phyloP scores from a whole-genome alignment of 1,140 invertebrate species.

The Aphelenchoides fujianensis region DNA sequence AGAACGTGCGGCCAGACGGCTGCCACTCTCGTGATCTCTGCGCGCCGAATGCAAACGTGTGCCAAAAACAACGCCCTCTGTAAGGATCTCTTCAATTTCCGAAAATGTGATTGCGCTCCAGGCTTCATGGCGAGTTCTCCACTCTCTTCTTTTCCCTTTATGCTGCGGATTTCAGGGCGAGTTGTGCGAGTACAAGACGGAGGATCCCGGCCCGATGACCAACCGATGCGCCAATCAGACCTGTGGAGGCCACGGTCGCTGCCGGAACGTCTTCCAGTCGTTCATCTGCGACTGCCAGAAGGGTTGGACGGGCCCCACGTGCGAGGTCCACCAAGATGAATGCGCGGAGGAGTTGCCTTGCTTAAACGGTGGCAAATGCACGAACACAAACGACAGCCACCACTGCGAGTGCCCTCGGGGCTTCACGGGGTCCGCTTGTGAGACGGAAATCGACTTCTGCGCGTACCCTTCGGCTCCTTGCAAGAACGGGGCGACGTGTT shows the following conservation, averaged over 20 bases:
- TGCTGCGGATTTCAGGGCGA: not conserved
- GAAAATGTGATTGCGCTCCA: constrained; percentile 41
- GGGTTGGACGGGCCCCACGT: constrained; percentile 46
- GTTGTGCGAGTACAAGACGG: constrained; percentile 13
- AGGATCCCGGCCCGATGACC: not conserved
- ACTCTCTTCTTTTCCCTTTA: too few relatives aligned
- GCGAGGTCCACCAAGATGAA: constrained; percentile 40
- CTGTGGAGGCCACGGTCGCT: constrained; percentile 25
- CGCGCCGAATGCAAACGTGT: constrained; percentile 39
- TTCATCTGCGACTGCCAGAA: constrained; percentile 42
- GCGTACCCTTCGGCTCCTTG: constrained; percentile 50
- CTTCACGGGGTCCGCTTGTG: constrained; percentile 49
- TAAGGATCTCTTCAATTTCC: constrained; percentile 50
- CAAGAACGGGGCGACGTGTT: constrained; percentile 47
- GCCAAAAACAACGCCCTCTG: constrained; percentile 53
- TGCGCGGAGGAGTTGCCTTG: constrained; percentile 50
- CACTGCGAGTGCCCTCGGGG: constrained; percentile 47
- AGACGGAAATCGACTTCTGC: too few relatives aligned
- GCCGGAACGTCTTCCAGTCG: constrained; percentile 21
- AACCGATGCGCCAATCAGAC: not conserved
- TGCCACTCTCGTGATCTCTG: constrained; percentile 49
- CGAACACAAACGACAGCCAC: constrained; percentile 32
- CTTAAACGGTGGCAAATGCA: constrained; percentile 49
- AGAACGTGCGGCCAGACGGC: constrained; percentile 37
- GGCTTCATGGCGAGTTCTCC: constrained; percentile 53